phyloP scores from a whole-genome alignment of 2,113 vertebrate species.

The Stercorarius parasiticus region DNA sequence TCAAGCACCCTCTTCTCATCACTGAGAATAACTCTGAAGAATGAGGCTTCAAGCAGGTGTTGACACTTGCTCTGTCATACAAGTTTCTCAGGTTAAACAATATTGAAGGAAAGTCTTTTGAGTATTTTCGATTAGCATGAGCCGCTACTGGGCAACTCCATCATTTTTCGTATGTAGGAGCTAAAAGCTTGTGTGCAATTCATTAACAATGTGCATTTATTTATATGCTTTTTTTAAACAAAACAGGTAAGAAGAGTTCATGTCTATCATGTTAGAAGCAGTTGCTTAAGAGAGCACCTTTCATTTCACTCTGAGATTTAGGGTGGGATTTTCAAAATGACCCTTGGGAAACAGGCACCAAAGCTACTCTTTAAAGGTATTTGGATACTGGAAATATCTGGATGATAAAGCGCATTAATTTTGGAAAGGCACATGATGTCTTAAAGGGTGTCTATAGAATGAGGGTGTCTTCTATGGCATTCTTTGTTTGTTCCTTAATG shows the following conservation, averaged over 20 bases:
- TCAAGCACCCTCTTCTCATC: not conserved
- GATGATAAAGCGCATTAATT: not conserved
- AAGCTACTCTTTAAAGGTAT: not conserved
- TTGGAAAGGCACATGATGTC: not conserved
- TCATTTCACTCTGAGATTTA: not conserved
- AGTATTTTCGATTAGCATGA: not conserved
- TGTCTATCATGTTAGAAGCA: not conserved
- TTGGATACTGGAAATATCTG: not conserved
- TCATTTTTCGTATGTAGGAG: not conserved
- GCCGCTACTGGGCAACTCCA: not conserved
- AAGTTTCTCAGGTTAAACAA: constrained; percentile 7
- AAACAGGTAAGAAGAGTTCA: not conserved
- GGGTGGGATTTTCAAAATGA: not conserved
- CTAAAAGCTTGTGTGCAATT: not conserved
- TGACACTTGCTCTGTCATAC: constrained; percentile 8
- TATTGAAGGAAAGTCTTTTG: not conserved
- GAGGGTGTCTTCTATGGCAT: not conserved
- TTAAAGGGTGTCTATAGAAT: not conserved
- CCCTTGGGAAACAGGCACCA: not conserved
- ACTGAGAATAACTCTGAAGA: not conserved
- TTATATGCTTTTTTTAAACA: not conserved
- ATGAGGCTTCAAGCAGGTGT: not conserved
- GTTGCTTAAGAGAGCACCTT: not conserved
- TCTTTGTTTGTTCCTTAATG: not conserved
- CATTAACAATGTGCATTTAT: not conserved